phyloP scores from a whole-genome alignment of 2,888 invertebrate genomes.

The Mesorhabditis spiculigera region DNA sequence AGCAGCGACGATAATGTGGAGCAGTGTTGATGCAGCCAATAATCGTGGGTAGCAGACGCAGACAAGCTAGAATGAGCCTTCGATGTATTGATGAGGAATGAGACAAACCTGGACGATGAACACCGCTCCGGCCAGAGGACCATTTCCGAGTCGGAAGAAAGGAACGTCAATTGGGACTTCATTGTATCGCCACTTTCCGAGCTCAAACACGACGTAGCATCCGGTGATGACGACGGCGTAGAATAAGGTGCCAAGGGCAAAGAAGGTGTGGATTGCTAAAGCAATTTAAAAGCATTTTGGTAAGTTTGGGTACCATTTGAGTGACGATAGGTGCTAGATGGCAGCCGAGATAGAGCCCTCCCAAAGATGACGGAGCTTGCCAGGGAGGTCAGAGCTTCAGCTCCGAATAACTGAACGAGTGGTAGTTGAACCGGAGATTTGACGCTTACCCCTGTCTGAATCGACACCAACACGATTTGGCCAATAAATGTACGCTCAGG shows the following conservation, averaged over 20 bases:
- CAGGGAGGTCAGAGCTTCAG: conserved; percentile 41
- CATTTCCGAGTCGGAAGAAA: conserved; percentile 55
- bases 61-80: conserved; percentile 26
- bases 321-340: conserved; percentile 31
- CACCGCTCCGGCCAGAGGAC: conserved; percentile 49
- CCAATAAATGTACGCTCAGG: conserved; percentile 38
- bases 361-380: conserved; percentile 42
- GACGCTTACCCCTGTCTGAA: conserved; percentile 38
- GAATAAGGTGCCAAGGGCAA: conserved; percentile 52
- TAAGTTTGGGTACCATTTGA: conserved; percentile 14
- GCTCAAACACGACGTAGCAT: conserved; percentile 53
- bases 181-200: conserved; percentile 56
- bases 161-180: conserved; percentile 51
- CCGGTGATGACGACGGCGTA: conserved; percentile 54
- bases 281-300: not conserved
- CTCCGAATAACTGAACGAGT: conserved; percentile 21
- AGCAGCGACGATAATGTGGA: conserved; percentile 50
- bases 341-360: conserved; percentile 29
- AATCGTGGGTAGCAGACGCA: conserved; percentile 42
- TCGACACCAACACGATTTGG: conserved; percentile 49
- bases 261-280: conserved; percentile 38
- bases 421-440: not conserved
- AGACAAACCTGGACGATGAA: conserved; percentile 48
- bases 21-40: conserved; percentile 42
- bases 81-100: not conserved